phyloP scores from a whole-genome alignment of 1,140 invertebrate genomes.

The Leptinotarsa defecta region DNA sequence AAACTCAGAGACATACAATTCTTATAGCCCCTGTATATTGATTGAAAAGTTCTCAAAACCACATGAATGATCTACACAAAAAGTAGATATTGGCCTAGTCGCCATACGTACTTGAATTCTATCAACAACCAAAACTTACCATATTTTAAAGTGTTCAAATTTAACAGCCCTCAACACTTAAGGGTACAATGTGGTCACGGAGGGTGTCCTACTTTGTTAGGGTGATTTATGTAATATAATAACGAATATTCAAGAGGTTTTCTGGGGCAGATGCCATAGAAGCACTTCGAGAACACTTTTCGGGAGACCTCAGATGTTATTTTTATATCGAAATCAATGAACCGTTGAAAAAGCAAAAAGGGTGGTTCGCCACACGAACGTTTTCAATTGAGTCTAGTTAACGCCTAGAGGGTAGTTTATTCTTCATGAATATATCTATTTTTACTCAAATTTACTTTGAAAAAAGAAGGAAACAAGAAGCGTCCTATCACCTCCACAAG shows the following conservation, averaged over 20 bases:
- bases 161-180: slow-evolving; percentile 1
- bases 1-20: too few relatives aligned
- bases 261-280: slow-evolving; percentile 9
- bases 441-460: too few relatives aligned
- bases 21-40: too few relatives aligned
- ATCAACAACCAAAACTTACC: background rate
- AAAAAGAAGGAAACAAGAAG: too few relatives aligned
- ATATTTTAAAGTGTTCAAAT: slow-evolving; percentile 5
- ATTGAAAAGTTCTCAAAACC: too few relatives aligned
- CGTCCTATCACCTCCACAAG: too few relatives aligned
- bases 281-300: slow-evolving; percentile 5
- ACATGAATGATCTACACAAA: background rate
- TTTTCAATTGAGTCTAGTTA: background rate
- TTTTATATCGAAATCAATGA: slow-evolving; percentile 15
- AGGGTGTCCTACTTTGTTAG: slow-evolving; percentile 5
- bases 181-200: background rate
- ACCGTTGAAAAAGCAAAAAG: background rate
- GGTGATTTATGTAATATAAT: slow-evolving; percentile 14
- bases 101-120: too few relatives aligned
- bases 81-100: background rate
- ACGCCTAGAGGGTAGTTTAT: background rate
- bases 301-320: slow-evolving; percentile 14
- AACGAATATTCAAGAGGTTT: background rate
- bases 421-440: too few relatives aligned
- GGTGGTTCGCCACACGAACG: background rate